These are phyloP conservation scores for Hecatera dysodea DNA, from an alignment of 2,888 invertebrate species.

Conservation along the genomic window DNA sequence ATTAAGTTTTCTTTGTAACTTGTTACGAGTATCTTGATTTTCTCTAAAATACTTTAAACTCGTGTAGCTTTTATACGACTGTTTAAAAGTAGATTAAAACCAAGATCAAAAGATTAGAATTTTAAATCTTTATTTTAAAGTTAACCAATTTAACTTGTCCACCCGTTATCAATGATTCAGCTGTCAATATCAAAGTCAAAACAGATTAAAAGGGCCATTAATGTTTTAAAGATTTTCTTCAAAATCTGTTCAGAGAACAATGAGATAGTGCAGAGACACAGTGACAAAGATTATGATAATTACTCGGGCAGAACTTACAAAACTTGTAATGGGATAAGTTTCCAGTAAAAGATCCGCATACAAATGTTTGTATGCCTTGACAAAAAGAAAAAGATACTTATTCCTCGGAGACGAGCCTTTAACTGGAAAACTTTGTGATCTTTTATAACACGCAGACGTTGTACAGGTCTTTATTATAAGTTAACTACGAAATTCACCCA, in stretches of 20 bases:
- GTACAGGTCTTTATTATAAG: constrained; percentile 45
- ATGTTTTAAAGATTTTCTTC: constrained; percentile 18
- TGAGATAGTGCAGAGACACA: constrained; percentile 24
- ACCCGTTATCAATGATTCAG: constrained; percentile 23
- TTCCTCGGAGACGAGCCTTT: constrained; percentile 34
- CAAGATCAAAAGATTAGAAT: constrained; percentile 12
- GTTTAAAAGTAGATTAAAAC: constrained; percentile 21
- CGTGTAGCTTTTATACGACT: neutral
- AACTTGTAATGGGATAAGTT: constrained; percentile 77
- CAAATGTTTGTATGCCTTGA: constrained; percentile 67
- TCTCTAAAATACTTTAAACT: neutral
- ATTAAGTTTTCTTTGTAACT: neutral
- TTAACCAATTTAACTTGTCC: constrained; percentile 32
- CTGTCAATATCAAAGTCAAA: constrained; percentile 20
- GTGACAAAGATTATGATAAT: constrained; percentile 61
- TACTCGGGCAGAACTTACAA: constrained; percentile 47
- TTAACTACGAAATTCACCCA: constrained; percentile 25
- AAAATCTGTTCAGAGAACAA: constrained; percentile 13
- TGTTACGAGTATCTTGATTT: neutral
- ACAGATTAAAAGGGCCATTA: constrained; percentile 15
- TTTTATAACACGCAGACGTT: constrained; percentile 51
- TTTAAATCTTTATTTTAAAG: constrained; percentile 19
- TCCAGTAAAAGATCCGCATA: constrained; percentile 69
- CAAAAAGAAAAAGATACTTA: constrained; percentile 53
- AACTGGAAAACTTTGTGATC: constrained; percentile 46